Conservation (phyloP, 2,113 vertebrate species). For the Phaethornis superciliosus region DNA sequence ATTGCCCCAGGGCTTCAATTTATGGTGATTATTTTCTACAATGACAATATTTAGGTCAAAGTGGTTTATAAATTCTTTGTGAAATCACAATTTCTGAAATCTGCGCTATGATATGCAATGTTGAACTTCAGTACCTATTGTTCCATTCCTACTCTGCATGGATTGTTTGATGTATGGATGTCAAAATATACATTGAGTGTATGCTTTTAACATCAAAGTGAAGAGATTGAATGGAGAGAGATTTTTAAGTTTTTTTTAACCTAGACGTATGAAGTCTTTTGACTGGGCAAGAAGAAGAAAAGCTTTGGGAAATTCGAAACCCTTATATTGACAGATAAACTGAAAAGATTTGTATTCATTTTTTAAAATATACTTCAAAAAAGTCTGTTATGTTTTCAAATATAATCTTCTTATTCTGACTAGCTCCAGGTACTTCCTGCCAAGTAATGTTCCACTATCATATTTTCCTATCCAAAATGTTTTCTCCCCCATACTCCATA, state of each 20-base stretch:
- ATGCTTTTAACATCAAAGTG: neutral
- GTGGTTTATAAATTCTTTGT: neutral
- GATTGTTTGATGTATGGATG: neutral
- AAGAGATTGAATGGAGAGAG: neutral
- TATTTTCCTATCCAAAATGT: neutral
- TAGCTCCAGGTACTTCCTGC: neutral
- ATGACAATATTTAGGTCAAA: neutral
- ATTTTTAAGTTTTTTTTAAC: neutral
- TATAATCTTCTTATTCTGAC: neutral
- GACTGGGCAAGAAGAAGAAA: neutral
- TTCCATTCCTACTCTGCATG: neutral
- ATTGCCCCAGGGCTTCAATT: neutral
- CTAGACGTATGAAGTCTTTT: neutral
- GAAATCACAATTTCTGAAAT: neutral
- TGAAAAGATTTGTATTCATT: neutral
- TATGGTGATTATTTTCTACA: neutral
- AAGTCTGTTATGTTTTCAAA: neutral
- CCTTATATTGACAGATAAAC: neutral
- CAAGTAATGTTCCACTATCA: neutral
- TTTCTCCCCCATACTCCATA: neutral
- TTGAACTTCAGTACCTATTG: neutral
- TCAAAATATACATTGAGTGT: neutral
- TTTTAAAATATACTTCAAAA: neutral
- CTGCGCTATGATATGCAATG: neutral
- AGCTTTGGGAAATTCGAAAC: neutral